Percentiles rank a stretch among this genome's conserved stretches.
These are phyloP conservation scores for Notoglanidium macrostoma DNA, from an alignment of 2,797 vertebrate species.

Conservation along the genomic window DNA sequence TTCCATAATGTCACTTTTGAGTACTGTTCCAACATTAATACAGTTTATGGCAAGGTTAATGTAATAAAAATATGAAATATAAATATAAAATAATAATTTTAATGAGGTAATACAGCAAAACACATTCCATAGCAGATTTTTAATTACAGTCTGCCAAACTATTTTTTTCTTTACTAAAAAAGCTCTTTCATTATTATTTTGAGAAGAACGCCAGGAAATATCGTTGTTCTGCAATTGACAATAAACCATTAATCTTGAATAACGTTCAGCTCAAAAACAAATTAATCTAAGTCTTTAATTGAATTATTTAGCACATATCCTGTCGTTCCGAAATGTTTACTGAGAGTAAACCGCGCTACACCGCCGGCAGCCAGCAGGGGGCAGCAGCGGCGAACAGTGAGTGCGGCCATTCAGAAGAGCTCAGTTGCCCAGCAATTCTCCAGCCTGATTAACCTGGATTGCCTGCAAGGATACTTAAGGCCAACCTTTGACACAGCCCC, in stretches of 20 bases:
- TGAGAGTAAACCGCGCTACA: neutral
- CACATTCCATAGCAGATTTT: no score
- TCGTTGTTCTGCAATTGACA: neutral
- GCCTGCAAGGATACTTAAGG: neutral
- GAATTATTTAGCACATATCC: no score
- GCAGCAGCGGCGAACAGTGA: neutral
- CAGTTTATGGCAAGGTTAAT: neutral
- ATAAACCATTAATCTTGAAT: neutral
- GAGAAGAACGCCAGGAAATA: no score
- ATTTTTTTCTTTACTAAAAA: neutral
- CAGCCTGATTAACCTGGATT: neutral
- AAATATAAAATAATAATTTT: neutral
- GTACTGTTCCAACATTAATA: no score
- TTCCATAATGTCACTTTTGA: neutral
- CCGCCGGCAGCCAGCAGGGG: neutral
- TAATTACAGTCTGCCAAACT: neutral
- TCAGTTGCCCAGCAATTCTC: neutral
- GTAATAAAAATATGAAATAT: neutral
- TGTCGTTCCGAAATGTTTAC: rapidly evolving
- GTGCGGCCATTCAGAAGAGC: neutral
- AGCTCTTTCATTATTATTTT: neutral
- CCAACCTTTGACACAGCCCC: neutral
- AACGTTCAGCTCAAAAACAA: neutral
- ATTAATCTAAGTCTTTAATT: no score
- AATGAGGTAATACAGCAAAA: neutral